Percentiles rank a stretch among this genome's conserved stretches.
Conservation (phyloP, 2,113 vertebrate genomes). For the Oreotrochilus melanogaster region DNA sequence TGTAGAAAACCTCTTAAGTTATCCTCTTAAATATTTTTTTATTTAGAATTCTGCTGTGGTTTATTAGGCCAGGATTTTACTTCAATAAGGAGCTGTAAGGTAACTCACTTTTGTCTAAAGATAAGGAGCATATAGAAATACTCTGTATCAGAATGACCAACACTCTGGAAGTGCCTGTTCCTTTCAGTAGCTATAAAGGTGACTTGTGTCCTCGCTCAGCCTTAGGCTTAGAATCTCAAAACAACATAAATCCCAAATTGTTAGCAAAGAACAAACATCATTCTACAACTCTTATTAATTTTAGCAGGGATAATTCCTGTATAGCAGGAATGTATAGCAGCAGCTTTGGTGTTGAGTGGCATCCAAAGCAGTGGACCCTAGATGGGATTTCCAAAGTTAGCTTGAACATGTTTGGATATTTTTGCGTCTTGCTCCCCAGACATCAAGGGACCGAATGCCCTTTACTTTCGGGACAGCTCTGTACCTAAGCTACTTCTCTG, state of each 20-base stretch:
- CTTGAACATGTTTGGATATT: background rate
- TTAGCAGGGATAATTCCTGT: background rate
- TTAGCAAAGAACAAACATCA: background rate
- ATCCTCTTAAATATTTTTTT: background rate
- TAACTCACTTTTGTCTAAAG: background rate
- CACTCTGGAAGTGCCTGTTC: background rate
- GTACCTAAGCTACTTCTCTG: background rate
- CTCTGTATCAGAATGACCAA: background rate
- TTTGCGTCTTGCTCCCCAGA: background rate
- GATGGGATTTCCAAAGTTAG: background rate
- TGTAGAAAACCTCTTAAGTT: background rate
- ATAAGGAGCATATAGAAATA: background rate
- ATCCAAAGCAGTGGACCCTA: accelerated
- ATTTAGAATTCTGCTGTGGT: background rate
- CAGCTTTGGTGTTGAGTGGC: background rate
- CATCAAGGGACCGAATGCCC: background rate
- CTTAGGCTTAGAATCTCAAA: background rate
- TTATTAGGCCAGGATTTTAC: background rate
- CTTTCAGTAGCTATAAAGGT: background rate
- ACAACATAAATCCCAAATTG: background rate
- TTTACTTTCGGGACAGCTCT: background rate
- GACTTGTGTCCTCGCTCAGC: background rate
- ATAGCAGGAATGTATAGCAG: background rate
- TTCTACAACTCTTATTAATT: background rate
- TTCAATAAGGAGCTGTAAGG: background rate